Evolutionary conservation across 2,113 vertebrate species (phyloP), one percentile per base, ranked within the genome.

Genomic region (Sander vitreus): DNA sequence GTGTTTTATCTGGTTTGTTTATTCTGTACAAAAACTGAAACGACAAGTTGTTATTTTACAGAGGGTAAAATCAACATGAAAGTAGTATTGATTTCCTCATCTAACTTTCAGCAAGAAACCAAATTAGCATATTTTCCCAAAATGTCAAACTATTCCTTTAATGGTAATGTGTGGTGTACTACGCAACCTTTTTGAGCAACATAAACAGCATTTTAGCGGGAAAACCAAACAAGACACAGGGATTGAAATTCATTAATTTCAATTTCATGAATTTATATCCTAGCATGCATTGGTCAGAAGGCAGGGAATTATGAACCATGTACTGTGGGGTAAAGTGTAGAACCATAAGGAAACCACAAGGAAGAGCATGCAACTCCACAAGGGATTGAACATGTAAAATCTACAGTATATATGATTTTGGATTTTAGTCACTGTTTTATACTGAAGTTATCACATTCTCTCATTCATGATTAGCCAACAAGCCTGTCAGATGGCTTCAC

Each of bases 401-500:
- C 18, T 21, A 27, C 27, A 27, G 27, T 27, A 48, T 55, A 7
- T 12, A 67, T 23, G 3, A 36, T 39, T 50, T 25, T 51, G 27
- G 27, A 57, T 72, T 36, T 25, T 10, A 59, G 47, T 62, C 27
- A 58, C 58, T 54, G 64, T 82, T 78, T 65, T 23, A 55, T 39
- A 57, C 43, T 51, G 2, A 86, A 72, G 58, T 74, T 74, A 75
- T 76, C 73, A 50, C 59, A 58, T 63, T 33, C 3, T 77, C 55
- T 83, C 33, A 33, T 63, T 63, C 18, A 73, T 71, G 19, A 81
- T 71, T n/a, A 66, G 64, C 71, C 74, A 73, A 74, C 27, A 50
- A 71, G 73, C 81, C 73, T 82, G 48, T 81, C 30, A 8, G 47
- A 76, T 13, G 84, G 83, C 78, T 62, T 81, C 88, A 93, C 85